Conservation (phyloP, 2,888 invertebrate genomes). For the Microplitis deprimator region DNA sequence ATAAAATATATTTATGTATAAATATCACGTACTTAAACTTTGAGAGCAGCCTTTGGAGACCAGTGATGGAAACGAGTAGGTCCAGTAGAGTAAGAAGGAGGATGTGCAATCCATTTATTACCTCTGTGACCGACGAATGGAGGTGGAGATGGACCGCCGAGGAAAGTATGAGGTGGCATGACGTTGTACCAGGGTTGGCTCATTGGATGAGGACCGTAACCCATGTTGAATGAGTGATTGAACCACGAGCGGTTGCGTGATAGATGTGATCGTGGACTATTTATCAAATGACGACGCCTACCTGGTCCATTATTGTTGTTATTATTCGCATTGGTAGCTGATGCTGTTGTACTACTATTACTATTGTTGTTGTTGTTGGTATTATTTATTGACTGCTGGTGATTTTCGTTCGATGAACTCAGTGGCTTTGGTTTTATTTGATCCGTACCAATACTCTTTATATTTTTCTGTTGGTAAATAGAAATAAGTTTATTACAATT, state of each 20-base stretch:
- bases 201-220: constrained; percentile 66
- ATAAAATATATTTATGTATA: constrained; percentile 18
- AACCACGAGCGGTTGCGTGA: constrained; percentile 68
- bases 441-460: constrained; percentile 53
- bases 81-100: constrained; percentile 64
- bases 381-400: constrained; percentile 38
- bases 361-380: constrained; percentile 10
- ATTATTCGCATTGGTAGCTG: constrained; percentile 56
- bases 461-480: constrained; percentile 57
- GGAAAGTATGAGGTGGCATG: constrained; percentile 65
- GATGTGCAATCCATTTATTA: constrained; percentile 65
- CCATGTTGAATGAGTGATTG: constrained; percentile 66
- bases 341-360: constrained; percentile 35
- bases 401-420: constrained; percentile 60
- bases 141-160: constrained; percentile 66
- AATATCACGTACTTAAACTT: constrained; percentile 58
- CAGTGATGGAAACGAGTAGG: constrained; percentile 68
- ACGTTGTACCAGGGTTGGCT: constrained; percentile 65
- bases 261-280: constrained; percentile 64
- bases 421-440: constrained; percentile 63
- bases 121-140: constrained; percentile 66
- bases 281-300: constrained; percentile 64
- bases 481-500: background rate
- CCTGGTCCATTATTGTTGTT: constrained; percentile 54
- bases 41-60: constrained; percentile 67